Percentiles rank a stretch among this genome's conserved stretches.
phyloP scores from a whole-genome alignment of 2,888 invertebrate genomes.

The Selenia dentaria region DNA sequence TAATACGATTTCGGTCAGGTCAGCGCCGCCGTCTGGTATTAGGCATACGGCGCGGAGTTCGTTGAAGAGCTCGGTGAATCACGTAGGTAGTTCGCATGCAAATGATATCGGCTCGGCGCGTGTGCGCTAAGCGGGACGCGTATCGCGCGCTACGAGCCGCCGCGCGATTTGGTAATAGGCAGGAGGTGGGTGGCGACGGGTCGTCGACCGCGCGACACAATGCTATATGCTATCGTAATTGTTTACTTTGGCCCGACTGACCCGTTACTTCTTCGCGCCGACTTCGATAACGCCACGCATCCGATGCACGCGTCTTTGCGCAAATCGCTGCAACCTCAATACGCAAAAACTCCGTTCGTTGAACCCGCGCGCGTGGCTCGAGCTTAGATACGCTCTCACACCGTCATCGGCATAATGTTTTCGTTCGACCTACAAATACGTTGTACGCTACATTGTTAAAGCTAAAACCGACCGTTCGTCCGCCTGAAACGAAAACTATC shows the following conservation, averaged over 20 bases:
- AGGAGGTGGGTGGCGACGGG: constrained; percentile 44
- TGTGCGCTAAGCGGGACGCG: constrained; percentile 28
- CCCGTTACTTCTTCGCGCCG: constrained; percentile 43
- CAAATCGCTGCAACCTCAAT: constrained; percentile 64
- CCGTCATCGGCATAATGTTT: constrained; percentile 25
- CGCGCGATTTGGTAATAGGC: constrained; percentile 51
- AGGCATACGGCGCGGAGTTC: constrained; percentile 10
- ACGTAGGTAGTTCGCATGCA: constrained; percentile 48
- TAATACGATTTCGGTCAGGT: constrained; percentile 23
- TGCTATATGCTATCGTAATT: constrained; percentile 64
- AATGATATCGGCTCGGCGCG: constrained; percentile 36
- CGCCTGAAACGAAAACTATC: constrained; percentile 8
- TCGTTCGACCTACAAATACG: constrained; percentile 33
- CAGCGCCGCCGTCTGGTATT: constrained; percentile 6
- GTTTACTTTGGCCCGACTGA: constrained; percentile 69
- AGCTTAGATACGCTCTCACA: constrained; percentile 36
- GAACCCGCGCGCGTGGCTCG: constrained; percentile 37
- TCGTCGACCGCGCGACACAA: constrained; percentile 61
- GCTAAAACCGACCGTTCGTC: constrained; percentile 4
- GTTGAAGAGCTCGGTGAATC: constrained; percentile 32
- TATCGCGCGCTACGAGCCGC: constrained; percentile 33
- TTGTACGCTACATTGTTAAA: constrained; percentile 23
- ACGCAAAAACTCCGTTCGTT: constrained; percentile 49
- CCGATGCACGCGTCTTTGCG: constrained; percentile 49
- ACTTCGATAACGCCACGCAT: constrained; percentile 39